Evolutionary conservation across 30 jellyfish, hydroid and myxozoan genomes (phyloP).

Genomic region (Turritopsis rubra): DNA sequence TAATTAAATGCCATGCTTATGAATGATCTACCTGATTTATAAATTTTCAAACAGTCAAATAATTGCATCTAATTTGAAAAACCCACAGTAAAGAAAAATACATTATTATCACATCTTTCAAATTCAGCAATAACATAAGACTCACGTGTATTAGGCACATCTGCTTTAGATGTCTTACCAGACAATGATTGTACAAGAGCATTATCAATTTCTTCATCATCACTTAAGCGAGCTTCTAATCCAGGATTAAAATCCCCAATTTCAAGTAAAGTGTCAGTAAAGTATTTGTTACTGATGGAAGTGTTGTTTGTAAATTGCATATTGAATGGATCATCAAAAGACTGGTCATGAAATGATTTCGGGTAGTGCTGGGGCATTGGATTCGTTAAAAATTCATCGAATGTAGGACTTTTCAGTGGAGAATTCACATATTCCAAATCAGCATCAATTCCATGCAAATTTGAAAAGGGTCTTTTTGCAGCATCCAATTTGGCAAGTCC

Average conservation of each 20-base stretch:
- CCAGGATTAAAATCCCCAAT: constrained; percentile 7
- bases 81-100: too few species aligned
- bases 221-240: neutral
- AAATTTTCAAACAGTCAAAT: too few species aligned
- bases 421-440: constrained; percentile 10
- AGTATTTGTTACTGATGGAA: neutral
- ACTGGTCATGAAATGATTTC: neutral
- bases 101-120: too few species aligned
- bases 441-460: constrained; percentile 4
- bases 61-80: too few species aligned
- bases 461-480: neutral
- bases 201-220: constrained; percentile 21
- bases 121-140: too few species aligned
- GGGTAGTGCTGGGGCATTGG: constrained; percentile 13
- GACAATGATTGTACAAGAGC: constrained; percentile 25
- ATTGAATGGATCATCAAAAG: constrained; percentile 24
- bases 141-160: neutral
- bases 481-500: neutral
- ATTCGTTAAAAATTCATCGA: neutral
- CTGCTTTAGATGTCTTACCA: neutral
- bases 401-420: constrained; percentile 16
- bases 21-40: too few species aligned
- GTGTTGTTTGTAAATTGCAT: constrained; percentile 18
- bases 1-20: too few species aligned
- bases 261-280: neutral